Base-by-base conservation (phyloP, 2,888 invertebrate species). In the Lumbricus terrestris region DNA sequence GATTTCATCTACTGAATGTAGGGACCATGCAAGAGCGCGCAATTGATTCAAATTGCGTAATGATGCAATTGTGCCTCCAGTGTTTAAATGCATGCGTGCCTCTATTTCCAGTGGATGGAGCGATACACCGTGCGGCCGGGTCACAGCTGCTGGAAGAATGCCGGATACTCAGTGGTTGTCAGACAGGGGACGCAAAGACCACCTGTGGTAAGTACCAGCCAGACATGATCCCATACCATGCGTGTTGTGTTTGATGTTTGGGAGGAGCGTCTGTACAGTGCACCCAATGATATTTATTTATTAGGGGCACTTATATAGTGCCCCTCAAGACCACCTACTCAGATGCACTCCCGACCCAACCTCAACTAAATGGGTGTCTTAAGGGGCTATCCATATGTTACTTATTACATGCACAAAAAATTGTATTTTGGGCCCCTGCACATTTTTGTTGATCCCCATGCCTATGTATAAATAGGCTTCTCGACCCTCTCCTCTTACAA, bases 91-190 rank as follows among this genome's bases (percentile, higher is more conserved):
- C n/a, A 11, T n/a, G 16, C 29, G 11, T 29, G 6, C n/a, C 1
- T 69, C 69, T 69, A 11, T 69, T 88, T 82, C 2, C 92, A 96
- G 98, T 98, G 35, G 98, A 98, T 95, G 98, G 98, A 82, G 97
- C 97, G 13, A 98, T 98, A 93, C 98, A 98, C 94, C 95, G 96
- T 91, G 97, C 96, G 0, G 98, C 98, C 47, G 98, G 98, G 4
- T 94, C 95, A 1, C 94, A 95, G 88, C 95, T 95, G 47, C 95
- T 96, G 94, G 96, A 96, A 91, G 98, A 98, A 95, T 97, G 97
- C 94, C 94, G 95, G 88, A 96, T 96, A 1, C 95, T 98, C 2
- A 92, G 93, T 90, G 97, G 97, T 0, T 98, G 98, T 95, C 95
- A 95, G 0, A 97, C 97, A 29, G 98, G 98, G 38, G 96, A 97